These are phyloP conservation scores for Stenchaetothrips biformis DNA, from an alignment of 2,888 invertebrate species.

Conservation along the genomic window DNA sequence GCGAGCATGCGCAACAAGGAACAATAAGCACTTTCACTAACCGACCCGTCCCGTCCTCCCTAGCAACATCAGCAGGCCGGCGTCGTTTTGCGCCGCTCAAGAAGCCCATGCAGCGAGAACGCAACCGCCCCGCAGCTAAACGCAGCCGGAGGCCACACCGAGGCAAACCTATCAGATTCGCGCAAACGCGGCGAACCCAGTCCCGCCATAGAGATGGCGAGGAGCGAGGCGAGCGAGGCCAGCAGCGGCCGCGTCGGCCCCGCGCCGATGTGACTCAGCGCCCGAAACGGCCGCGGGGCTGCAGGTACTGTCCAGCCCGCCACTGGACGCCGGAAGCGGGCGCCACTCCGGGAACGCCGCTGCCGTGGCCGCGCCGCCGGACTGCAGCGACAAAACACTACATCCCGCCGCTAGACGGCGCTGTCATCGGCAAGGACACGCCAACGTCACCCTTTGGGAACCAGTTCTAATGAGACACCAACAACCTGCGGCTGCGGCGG, in stretches of 20 bases:
- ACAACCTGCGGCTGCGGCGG: no score
- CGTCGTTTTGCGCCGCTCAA: no score
- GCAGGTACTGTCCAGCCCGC: background rate
- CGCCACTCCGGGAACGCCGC: background rate
- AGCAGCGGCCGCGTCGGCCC: no score
- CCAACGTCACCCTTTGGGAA: no score
- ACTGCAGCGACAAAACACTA: background rate
- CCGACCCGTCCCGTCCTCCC: background rate
- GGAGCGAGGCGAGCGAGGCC: no score
- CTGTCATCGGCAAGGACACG: background rate
- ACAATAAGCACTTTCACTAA: constrained; percentile 25
- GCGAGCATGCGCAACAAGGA: constrained; percentile 19
- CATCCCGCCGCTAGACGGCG: background rate
- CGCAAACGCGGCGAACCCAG: no score
- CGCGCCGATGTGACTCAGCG: background rate
- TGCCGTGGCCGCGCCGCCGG: background rate
- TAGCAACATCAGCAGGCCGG: background rate
- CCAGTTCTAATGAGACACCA: no score
- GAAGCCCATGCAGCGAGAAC: no score
- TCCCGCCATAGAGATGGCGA: no score
- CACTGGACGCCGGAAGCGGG: background rate
- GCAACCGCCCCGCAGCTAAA: constrained; percentile 51
- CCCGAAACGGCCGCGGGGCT: background rate
- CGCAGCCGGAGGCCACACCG: no score
- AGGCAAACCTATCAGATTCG: no score